A percentile compares a stretch with the other conserved stretches of the same genome.
phyloP scores from a whole-genome alignment of 2,888 invertebrate species.

The Lycia hirtaria region DNA sequence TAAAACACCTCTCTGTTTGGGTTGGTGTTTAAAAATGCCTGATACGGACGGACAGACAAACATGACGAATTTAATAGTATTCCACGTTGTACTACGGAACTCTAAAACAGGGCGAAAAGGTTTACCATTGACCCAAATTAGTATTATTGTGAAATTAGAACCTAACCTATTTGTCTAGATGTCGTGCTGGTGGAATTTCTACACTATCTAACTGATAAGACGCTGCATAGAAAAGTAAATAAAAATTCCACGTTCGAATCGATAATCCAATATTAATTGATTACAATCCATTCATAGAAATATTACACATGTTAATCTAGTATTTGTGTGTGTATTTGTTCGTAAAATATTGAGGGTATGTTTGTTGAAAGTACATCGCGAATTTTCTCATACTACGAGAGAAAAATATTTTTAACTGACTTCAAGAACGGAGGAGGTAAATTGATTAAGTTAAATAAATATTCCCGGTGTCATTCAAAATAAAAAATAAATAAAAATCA shows the following conservation, averaged over 20 bases:
- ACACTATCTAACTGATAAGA: conserved; percentile 1
- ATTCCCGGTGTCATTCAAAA: not conserved
- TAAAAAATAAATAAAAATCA: too few relatives aligned
- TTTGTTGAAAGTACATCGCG: too few relatives aligned
- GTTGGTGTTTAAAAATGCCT: too few relatives aligned
- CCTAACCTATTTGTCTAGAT: not conserved
- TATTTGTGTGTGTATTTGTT: not conserved
- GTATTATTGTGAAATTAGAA: conserved; percentile 1
- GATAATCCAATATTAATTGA: not conserved
- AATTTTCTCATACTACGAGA: too few relatives aligned
- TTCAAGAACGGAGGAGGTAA: too few relatives aligned
- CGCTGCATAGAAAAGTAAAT: conserved; percentile 1
- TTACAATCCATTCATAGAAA: not conserved
- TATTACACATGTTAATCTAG: not conserved
- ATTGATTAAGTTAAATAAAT: too few relatives aligned
- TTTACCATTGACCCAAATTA: conserved; percentile 1
- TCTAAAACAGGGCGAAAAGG: not conserved
- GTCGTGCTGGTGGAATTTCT: not conserved
- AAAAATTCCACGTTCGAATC: not conserved
- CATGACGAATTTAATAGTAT: too few relatives aligned
- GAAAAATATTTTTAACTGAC: too few relatives aligned
- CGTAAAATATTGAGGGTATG: too few relatives aligned
- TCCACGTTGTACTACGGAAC: not conserved
- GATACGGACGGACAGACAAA: too few relatives aligned
- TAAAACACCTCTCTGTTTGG: too few relatives aligned